Base-by-base conservation (phyloP, 1,140 invertebrate species). In the Centruroides sculpturatus region DNA sequence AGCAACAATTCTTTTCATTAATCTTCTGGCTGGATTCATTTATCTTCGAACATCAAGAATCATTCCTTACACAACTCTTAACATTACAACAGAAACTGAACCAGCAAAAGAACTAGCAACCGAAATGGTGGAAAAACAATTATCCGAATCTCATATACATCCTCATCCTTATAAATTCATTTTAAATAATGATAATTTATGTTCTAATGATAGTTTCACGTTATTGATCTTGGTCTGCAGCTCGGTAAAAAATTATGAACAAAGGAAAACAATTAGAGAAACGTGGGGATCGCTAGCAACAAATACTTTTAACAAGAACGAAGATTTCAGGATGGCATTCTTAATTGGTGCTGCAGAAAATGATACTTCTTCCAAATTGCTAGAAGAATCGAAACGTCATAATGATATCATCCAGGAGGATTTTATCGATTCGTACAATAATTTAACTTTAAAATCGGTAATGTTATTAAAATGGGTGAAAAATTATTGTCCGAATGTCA, bases 191-290 rank as follows among this genome's bases (percentile, higher is more conserved):
- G 5, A 12, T 34, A 54, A 59, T 56, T 47, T 62, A 8, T 62
- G 61, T 51, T 62, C 61, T 5, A 34, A 41, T 50, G 46, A 51
- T 5, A 70, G 69, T 2, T 52, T 66, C 10, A 55, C 64, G 46
- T 73, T 89, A n/a, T 71, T 89, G 7, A 81, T 90, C 57, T 77
- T 88, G 13, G 81, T 89, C 0, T 85, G 82, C 68, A 87, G 87
- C 0, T 79, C 83, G 11, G 80, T 85, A 0, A 68, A 69, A 3
- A 83, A 89, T 73, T 79, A 83, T 61, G 77, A 81, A 41, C 75
- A 78, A 54, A 75, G 87, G 35, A 69, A 72, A 55, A 84, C 84
- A 11, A 89, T 91, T 61, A 76, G 89, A 65, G 80, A 85, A 66
- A 89, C 87, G 2, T 92, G 88, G 88, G 88, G 82, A 9, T 57